phyloP scores from a whole-genome alignment of 2,888 invertebrate species.

The Pheosia tremula region DNA sequence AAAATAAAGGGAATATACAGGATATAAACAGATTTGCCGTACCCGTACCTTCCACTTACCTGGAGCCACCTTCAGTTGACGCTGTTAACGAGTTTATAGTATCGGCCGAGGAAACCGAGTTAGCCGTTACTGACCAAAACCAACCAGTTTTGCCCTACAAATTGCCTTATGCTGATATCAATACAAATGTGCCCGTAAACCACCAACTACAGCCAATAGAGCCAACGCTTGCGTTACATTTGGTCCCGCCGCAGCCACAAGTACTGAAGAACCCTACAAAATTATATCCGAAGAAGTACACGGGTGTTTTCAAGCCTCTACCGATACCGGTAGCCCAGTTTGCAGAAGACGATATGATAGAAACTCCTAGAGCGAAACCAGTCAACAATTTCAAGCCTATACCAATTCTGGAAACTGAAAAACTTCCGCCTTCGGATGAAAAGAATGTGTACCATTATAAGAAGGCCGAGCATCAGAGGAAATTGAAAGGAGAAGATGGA shows the following conservation, averaged over 20 bases:
- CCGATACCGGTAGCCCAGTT: conserved; percentile 71
- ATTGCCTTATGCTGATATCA: conserved; percentile 15
- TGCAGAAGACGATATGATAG: conserved; percentile 51
- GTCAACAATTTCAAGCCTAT: conserved; percentile 66
- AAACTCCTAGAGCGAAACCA: conserved; percentile 75
- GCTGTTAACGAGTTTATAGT: conserved; percentile 63
- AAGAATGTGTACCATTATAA: conserved; percentile 73
- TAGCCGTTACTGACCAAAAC: conserved; percentile 65
- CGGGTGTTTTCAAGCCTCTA: conserved; percentile 74
- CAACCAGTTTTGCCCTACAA: conserved; percentile 43
- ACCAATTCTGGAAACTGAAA: conserved; percentile 55
- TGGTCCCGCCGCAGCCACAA: conserved; percentile 60
- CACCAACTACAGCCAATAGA: conserved; percentile 52
- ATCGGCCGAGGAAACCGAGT: conserved; percentile 72
- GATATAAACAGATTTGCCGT: conserved; percentile 30
- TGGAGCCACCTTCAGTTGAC: conserved; percentile 66
- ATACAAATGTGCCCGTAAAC: conserved; percentile 34
- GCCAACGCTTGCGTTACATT: conserved; percentile 58
- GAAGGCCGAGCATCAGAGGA: conserved; percentile 80
- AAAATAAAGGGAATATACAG: conserved; percentile 23
- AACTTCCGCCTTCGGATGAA: conserved; percentile 55
- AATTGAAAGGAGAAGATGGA: conserved; percentile 62
- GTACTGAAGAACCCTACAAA: conserved; percentile 76
- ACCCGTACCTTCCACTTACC: conserved; percentile 59
- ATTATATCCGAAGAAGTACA: conserved; percentile 85